Percentiles rank a stretch among this genome's conserved stretches.
phyloP scores from a whole-genome alignment of 2,113 vertebrate genomes.

The Gavia stellata region DNA sequence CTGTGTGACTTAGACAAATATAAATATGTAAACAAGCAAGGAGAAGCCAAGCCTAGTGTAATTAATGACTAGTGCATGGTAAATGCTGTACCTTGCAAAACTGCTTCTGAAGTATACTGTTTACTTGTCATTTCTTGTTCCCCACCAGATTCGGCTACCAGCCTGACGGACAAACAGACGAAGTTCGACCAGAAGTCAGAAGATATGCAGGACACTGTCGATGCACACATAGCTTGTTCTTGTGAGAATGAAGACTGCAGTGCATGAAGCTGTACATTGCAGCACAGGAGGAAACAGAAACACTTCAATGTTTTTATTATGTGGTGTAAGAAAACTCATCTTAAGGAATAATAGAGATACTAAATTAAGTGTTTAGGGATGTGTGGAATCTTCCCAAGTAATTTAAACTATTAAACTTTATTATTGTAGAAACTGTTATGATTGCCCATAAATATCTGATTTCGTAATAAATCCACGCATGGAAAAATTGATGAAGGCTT shows the following conservation, averaged over 20 bases:
- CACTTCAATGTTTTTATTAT: conserved; percentile 29
- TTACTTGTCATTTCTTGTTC: background rate
- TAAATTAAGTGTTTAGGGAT: conserved; percentile 23
- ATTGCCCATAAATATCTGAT: conserved; percentile 10
- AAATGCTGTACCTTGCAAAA: background rate
- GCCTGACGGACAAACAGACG: background rate
- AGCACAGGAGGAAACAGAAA: background rate
- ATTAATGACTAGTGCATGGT: background rate
- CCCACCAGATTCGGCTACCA: conserved; percentile 11
- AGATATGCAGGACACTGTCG: conserved; percentile 8
- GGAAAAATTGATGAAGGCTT: background rate
- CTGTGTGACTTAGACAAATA: background rate
- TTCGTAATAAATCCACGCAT: conserved; percentile 64
- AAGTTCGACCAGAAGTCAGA: conserved; percentile 49
- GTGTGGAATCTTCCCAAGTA: background rate
- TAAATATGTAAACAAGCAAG: background rate
- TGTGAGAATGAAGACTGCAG: background rate
- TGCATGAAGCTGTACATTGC: background rate
- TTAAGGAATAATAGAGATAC: background rate
- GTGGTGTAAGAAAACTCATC: background rate
- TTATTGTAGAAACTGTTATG: conserved; percentile 22
- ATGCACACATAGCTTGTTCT: conserved; percentile 40
- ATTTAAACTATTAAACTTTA: conserved; percentile 56
- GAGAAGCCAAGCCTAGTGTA: background rate
- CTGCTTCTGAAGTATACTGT: background rate